Conservation (phyloP, 2,888 invertebrate species). For the Camponotus fellah region DNA sequence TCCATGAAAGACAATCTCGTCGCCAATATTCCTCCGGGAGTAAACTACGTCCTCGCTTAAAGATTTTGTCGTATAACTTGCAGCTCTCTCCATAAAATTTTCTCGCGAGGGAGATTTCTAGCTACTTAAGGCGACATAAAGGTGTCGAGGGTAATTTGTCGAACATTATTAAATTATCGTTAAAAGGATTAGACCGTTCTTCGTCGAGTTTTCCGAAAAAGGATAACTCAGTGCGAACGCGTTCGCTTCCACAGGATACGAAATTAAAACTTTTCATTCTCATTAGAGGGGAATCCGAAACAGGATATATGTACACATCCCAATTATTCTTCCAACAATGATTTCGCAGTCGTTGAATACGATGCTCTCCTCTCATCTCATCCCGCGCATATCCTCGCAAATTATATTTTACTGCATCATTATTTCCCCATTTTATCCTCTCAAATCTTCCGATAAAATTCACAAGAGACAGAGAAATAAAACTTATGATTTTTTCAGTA, state of each 20-base stretch:
- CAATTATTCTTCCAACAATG: constrained; percentile 45
- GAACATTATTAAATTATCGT: constrained; percentile 20
- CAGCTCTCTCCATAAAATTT: background rate
- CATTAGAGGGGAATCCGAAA: constrained; percentile 32
- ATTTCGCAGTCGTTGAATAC: constrained; percentile 32
- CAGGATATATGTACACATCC: background rate
- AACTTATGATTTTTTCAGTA: constrained; percentile 9
- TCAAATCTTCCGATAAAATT: background rate
- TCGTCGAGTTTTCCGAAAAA: constrained; percentile 1
- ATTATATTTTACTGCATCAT: constrained; percentile 15
- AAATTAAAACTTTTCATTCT: constrained; percentile 48
- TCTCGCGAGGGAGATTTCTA: background rate
- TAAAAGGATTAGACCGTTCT: constrained; percentile 28
- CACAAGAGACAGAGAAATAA: background rate
- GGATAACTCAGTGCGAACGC: background rate
- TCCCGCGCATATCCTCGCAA: background rate
- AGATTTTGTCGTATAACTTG: constrained; percentile 19
- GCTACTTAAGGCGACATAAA: background rate
- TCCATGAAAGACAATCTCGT: constrained; percentile 42
- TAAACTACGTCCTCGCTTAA: background rate
- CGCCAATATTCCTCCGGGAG: background rate
- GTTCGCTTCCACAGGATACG: background rate
- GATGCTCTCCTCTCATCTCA: constrained; percentile 21
- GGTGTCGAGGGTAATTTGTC: constrained; percentile 18
- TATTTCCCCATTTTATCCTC: background rate